A percentile compares a stretch with the other conserved stretches of the same genome.
Conservation (phyloP, 2,113 vertebrate species). For the Eurypyga helias region DNA sequence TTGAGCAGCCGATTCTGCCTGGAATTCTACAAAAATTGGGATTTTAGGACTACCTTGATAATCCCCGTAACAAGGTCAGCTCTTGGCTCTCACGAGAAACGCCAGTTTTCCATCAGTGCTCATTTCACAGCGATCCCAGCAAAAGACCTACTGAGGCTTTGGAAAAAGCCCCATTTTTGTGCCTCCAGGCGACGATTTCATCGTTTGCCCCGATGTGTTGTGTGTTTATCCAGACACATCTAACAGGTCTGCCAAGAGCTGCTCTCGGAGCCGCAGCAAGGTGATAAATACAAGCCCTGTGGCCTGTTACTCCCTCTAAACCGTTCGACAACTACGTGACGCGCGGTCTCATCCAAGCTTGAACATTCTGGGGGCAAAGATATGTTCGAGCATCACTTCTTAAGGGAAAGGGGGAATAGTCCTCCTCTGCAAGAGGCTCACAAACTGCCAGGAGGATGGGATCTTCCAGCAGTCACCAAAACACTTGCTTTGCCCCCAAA, state of each 20-base stretch:
- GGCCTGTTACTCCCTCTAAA: background rate
- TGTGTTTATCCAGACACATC: fast-evolving
- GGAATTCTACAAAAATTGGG: background rate
- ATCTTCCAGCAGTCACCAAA: background rate
- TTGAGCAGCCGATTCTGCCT: background rate
- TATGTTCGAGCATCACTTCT: fast-evolving
- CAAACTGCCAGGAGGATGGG: background rate
- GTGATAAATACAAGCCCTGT: background rate
- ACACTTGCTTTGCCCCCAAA: background rate
- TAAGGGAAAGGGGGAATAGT: background rate
- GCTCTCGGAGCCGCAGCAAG: background rate
- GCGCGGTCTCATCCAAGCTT: background rate
- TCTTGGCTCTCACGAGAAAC: background rate
- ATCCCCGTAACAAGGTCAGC: background rate
- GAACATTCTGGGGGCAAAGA: background rate
- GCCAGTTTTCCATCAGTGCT: fast-evolving
- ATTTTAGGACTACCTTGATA: background rate
- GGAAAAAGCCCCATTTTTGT: background rate
- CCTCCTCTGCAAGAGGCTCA: background rate
- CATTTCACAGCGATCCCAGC: background rate
- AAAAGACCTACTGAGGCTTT: background rate
- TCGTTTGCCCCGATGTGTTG: fast-evolving
- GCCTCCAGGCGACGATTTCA: too few relatives aligned
- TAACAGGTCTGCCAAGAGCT: background rate
- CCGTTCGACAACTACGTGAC: fast-evolving